A percentile compares a stretch with the other conserved stretches of the same genome.
phyloP scores from a whole-genome alignment of 2,888 invertebrate genomes.

The Heterodera filipjevi region DNA sequence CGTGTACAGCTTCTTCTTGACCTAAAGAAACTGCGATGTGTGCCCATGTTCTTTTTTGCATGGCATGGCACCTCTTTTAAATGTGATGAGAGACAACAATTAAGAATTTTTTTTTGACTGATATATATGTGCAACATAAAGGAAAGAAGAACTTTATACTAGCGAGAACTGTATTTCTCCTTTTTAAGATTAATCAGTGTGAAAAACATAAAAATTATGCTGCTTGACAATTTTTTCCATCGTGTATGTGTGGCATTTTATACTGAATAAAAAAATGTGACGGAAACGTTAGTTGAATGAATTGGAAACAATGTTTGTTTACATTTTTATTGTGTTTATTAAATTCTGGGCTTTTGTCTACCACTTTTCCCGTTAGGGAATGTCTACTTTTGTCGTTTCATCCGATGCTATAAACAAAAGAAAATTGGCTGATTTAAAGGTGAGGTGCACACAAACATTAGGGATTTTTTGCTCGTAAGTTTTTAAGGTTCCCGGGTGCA shows the following conservation, averaged over 20 bases:
- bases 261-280: neutral
- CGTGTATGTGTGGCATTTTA: neutral
- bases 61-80: neutral
- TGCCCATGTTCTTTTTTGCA: neutral
- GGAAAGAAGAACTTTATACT: neutral
- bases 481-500: no score
- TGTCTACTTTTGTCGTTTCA: neutral
- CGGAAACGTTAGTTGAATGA: neutral
- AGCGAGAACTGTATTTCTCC: neutral
- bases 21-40: conserved; percentile 33
- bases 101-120: neutral
- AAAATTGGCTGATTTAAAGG: conserved; percentile 6
- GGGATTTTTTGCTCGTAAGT: no score
- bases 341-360: neutral
- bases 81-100: neutral
- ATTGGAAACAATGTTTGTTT: neutral
- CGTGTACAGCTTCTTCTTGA: conserved; percentile 58
- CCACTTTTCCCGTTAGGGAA: neutral
- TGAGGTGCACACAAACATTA: neutral
- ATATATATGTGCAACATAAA: neutral
- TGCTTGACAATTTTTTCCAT: neutral
- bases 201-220: neutral
- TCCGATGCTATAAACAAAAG: neutral
- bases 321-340: neutral
- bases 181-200: neutral